These are phyloP conservation scores for Notodonta ziczac DNA, from an alignment of 2,888 invertebrate species.

Conservation along the genomic window DNA sequence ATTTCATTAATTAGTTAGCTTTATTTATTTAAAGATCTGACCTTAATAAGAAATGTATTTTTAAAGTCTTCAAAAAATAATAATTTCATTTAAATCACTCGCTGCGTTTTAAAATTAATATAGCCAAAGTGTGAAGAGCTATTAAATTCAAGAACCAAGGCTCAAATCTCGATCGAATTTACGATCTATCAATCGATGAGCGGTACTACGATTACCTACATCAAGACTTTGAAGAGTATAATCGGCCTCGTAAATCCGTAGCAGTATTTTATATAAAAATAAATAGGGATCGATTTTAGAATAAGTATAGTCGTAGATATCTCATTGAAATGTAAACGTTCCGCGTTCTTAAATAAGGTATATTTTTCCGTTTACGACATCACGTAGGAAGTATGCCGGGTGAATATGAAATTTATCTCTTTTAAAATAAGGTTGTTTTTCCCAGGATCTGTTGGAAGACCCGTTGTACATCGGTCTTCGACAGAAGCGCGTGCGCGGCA, in stretches of 20 bases:
- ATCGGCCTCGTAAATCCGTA: not conserved
- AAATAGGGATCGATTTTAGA: too few species aligned
- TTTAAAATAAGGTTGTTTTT: conserved; percentile 38
- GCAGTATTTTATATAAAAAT: not conserved
- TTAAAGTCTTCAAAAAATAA: too few species aligned
- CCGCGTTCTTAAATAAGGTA: too few species aligned
- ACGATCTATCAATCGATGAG: not conserved
- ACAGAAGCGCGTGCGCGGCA: conserved; percentile 92
- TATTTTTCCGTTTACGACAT: too few species aligned
- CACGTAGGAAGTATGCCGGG: not conserved
- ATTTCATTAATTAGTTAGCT: too few species aligned
- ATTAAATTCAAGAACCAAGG: not conserved
- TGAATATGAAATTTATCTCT: not conserved
- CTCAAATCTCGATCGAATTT: not conserved
- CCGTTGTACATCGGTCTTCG: conserved; percentile 97
- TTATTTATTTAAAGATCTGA: too few species aligned
- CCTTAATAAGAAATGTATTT: too few species aligned
- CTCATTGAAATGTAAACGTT: too few species aligned
- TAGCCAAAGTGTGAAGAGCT: not conserved
- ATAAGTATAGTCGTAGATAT: too few species aligned
- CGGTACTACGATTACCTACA: not conserved
- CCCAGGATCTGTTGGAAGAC: conserved; percentile 92
- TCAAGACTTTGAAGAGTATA: not conserved
- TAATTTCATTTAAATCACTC: too few species aligned
- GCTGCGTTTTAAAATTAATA: not conserved